Base-by-base conservation (phyloP, 2,797 vertebrate species). In the Sylvia borin region DNA sequence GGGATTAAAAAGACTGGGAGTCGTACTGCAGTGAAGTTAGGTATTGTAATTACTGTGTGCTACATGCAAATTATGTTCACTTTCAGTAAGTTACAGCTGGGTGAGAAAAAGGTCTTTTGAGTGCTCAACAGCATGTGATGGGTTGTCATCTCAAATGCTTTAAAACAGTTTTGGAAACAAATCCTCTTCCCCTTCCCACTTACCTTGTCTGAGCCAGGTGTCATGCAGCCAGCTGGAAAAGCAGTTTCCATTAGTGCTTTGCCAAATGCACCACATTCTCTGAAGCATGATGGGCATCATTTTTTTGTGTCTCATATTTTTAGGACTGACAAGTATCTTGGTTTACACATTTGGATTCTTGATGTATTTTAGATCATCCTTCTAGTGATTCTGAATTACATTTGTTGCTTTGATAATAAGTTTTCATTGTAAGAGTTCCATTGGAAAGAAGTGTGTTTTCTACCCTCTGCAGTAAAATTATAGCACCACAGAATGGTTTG, bases 171-270 rank as follows among this genome's bases (percentile, higher is more conserved):
- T 48, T 92, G 68, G 74, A 83, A 94, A 50, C 6, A 3, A 84
- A 72, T 94, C 22, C 22, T 93, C 13, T 92, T 29, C 47, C 47
- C 32, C 60, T 91, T 84, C 61, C 62, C n/a, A 55, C 77, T 88
- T 90, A 90, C 54, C 76, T 94, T 10, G 0, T 75, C 67, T 87
- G 93, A 93, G 91, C 73, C 93, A 95, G 91, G 82, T 95, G 81
- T 92, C 91, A 70, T 31, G 43, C 60, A 93, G 87, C 87, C 95
- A 97, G 83, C 89, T 96, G 80, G 92, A 93, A 83, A 47, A 94
- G 31, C 66, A 40, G 78, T 88, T 96, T 83, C 75, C 74, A 77
- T 83, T 71, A 84, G n/a, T 68, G 29, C 60, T 91, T 85, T 93
- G 85, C 85, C 83, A 95, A 95, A 87, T 34, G 36, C 18, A 4